Evolutionary conservation across 2,797 vertebrate genomes (phyloP).

Genomic region (Acanthurus tractus): DNA sequence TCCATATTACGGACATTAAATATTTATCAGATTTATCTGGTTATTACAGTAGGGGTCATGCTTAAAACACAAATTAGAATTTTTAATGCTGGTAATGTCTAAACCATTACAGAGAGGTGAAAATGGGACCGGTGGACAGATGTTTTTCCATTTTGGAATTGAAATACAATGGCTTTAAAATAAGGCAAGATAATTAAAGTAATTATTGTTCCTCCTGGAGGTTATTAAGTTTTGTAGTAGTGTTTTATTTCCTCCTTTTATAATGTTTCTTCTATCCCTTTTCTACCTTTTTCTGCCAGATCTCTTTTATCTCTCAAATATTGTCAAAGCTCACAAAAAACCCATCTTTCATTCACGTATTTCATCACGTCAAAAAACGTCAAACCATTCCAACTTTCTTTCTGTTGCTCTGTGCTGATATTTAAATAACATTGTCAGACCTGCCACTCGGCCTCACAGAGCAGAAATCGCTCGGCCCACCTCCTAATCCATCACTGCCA

Average conservation of each 20-base stretch:
- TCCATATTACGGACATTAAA: not conserved
- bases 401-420: conserved; percentile 22
- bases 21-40: not conserved
- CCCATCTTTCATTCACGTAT: conserved; percentile 12
- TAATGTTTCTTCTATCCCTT: not conserved
- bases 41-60: not conserved
- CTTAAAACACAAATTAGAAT: not conserved
- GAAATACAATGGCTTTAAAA: conserved; percentile 8
- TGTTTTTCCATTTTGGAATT: not conserved
- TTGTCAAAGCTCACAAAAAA: not conserved
- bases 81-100: conserved; percentile 2
- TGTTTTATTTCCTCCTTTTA: not conserved
- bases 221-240: not conserved
- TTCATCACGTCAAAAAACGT: conserved; percentile 11
- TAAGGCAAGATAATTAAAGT: not conserved
- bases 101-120: not conserved
- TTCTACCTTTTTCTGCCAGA: not conserved
- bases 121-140: not conserved
- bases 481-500: conserved; percentile 49
- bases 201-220: not conserved
- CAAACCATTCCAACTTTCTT: not conserved
- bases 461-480: conserved; percentile 24
- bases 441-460: conserved; percentile 33
- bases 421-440: conserved; percentile 44
- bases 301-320: not conserved